Evolutionary conservation across 2,888 invertebrate species (phyloP).

Genomic region (Lepidonotus clava): DNA sequence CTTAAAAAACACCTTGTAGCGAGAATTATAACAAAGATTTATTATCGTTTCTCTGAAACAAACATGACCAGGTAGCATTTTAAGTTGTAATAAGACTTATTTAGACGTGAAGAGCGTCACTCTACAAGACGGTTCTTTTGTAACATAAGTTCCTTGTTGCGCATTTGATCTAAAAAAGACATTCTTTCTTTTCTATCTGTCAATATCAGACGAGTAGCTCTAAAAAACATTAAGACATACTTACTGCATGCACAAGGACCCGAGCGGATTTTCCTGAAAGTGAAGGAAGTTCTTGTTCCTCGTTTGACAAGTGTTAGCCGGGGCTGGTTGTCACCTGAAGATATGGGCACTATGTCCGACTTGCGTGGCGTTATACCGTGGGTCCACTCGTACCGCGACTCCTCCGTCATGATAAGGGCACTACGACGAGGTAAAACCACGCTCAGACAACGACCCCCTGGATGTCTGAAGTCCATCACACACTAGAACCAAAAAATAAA

Average conservation of each 20-base stretch:
- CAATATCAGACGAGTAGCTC: too few relatives aligned
- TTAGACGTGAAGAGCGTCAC: too few relatives aligned
- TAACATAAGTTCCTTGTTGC: too few relatives aligned
- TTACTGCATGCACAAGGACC: conserved; percentile 73
- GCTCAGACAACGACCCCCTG: conserved; percentile 83
- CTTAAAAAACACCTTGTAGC: too few relatives aligned
- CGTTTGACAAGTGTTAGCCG: conserved; percentile 81
- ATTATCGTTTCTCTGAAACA: too few relatives aligned
- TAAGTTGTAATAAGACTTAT: too few relatives aligned
- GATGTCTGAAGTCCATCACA: conserved; percentile 93
- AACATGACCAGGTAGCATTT: too few relatives aligned
- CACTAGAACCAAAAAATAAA: too few relatives aligned
- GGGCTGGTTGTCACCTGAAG: conserved; percentile 69
- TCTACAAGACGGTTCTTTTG: too few relatives aligned
- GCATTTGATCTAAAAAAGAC: too few relatives aligned
- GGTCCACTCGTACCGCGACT: conserved; percentile 83
- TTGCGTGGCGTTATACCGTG: conserved; percentile 88
- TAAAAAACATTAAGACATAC: conserved; percentile 11
- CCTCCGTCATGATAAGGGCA: conserved; percentile 89
- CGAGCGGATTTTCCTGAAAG: conserved; percentile 86
- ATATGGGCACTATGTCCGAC: conserved; percentile 86
- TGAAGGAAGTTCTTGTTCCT: conserved; percentile 88
- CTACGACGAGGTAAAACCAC: conserved; percentile 87
- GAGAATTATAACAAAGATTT: too few relatives aligned
- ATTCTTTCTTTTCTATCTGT: too few relatives aligned